phyloP scores from a whole-genome alignment of 2,797 vertebrate genomes.

The Pachyuromys duprasi region DNA sequence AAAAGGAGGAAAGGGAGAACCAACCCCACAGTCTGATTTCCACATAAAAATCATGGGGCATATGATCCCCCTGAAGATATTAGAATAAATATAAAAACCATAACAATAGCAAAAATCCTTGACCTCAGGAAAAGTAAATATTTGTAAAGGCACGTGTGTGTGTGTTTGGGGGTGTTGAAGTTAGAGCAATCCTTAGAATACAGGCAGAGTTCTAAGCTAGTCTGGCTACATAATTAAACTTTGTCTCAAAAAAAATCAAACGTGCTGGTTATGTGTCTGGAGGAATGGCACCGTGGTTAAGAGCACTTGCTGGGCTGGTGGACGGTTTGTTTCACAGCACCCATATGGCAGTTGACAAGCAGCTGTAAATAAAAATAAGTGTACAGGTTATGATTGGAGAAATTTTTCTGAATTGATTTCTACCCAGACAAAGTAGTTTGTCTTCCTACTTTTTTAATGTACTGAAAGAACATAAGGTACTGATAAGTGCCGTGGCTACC shows the following conservation, averaged over 20 bases:
- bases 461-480: not conserved
- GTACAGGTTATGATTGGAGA: not conserved
- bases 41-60: not conserved
- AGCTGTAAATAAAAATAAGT: no score
- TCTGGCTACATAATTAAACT: no score
- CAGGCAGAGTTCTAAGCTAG: not conserved
- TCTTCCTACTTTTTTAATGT: not conserved
- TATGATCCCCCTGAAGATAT: not conserved
- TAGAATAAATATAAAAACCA: not conserved
- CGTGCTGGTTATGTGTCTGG: not conserved
- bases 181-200: not conserved
- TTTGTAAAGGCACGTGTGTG: not conserved
- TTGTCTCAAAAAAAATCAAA: not conserved
- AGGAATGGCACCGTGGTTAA: not conserved
- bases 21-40: not conserved
- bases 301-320: not conserved
- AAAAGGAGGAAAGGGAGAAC: not conserved
- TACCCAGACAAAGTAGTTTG: not conserved
- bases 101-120: not conserved
- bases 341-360: not conserved
- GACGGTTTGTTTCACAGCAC: not conserved
- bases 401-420: not conserved
- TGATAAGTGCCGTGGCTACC: not conserved
- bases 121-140: not conserved
- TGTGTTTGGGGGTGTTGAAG: no score